Base-by-base conservation (phyloP, 2,888 invertebrate species). In the Labia minor region DNA sequence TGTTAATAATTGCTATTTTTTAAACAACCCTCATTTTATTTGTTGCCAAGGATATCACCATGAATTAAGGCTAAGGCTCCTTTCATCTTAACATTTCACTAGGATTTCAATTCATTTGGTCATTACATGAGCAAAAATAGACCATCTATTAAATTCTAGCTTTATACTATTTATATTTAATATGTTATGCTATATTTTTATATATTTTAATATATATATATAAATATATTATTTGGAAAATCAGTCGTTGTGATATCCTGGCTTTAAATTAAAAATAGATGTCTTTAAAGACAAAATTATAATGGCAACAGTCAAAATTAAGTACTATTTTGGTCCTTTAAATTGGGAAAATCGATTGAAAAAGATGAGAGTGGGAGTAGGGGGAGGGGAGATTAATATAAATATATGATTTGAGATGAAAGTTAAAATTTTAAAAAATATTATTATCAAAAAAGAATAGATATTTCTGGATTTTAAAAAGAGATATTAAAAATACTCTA, bases 201-300 rank as follows among this genome's bases (percentile, higher is more conserved):
- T 49, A 49, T 49, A 49, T 49, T n/a, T 8, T 49, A 49, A 49
- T 49, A 49, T 14, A 10, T 49, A 49, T 49, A 49, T 49, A 10
- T 49, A 4, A 49, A 49, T 49, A 49, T 49, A 49, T 49, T 49
- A 49, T 49, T 49, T 49, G 49, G 49, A 49, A 49, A 49, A 49
- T 49, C 49, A 49, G 49, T 49, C 49, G 49, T 49, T 49, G 49
- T 49, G 49, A 49, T 49, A 49, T 49, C 49, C 49, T 49, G 49
- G 49, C 49, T n/a, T 8, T 3, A 49, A 49, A 33, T 33, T 33
- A 33, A 33, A 33, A 16, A 49, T 2, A 14, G 14, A n/a, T 49
- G 49, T 8, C 26, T 26, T 26, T 26, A 26, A 26, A 26, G 26
- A 26, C 26, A 26, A 6, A 26, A 26, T 3, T 26, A 14, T 8